phyloP scores from a whole-genome alignment of 2,113 vertebrate genomes.

The Esox niger region DNA sequence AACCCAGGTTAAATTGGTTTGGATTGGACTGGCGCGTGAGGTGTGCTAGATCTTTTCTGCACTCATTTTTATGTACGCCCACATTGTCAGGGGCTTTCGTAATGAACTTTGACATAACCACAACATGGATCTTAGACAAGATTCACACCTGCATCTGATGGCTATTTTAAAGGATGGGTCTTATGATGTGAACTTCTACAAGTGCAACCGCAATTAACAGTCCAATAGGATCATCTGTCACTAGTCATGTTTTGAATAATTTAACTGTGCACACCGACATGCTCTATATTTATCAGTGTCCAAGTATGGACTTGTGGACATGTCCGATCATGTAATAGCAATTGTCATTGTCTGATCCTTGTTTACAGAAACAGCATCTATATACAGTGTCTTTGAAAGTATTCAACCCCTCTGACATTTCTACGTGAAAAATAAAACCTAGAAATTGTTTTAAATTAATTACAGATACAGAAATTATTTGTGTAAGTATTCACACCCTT shows the following conservation, averaged over 20 bases:
- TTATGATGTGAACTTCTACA: background rate
- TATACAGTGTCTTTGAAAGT: too few species aligned
- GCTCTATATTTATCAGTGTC: background rate
- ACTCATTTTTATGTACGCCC: background rate
- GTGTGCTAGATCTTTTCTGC: background rate
- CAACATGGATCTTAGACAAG: background rate
- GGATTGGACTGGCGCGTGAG: background rate
- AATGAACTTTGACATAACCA: background rate
- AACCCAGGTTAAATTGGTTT: background rate
- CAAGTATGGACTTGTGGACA: background rate
- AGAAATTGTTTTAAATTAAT: too few species aligned
- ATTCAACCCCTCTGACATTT: too few species aligned
- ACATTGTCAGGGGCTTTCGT: background rate
- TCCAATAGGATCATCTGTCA: background rate
- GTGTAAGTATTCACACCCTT: too few species aligned
- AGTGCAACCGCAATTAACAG: background rate
- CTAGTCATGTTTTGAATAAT: background rate
- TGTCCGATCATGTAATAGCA: background rate
- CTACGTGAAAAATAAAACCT: too few species aligned
- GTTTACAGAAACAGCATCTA: too few species aligned
- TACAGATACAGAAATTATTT: too few species aligned
- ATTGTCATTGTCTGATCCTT: too few species aligned
- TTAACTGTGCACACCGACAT: background rate
- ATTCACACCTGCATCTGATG: background rate
- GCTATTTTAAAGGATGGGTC: background rate